Evolutionary conservation across 2,888 invertebrate species (phyloP), one percentile per base, ranked within the genome.

Genomic region (Disparrhopalites patrizii): DNA sequence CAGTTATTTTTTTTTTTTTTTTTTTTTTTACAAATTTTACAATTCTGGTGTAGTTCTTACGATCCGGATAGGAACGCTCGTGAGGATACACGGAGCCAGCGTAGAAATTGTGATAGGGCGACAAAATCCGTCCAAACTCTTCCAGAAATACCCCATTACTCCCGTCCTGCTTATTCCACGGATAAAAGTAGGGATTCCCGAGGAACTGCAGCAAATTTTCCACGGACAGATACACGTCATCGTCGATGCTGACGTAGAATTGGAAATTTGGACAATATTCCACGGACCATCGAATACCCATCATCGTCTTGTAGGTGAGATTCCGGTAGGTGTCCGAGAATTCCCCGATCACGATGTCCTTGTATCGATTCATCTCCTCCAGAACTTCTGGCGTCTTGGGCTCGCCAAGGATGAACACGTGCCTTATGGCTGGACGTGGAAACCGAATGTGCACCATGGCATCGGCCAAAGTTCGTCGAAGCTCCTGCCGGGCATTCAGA

Each of bases 301-400:
- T 4, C 51, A 51, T 51, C 20, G 51, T 51, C 23, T 51, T 51
- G 51, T 27, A 18, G 7, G 51, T 51, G 10, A 51, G 51, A 51
- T 51, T 51, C 25, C 25, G 27, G 23, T 51, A 51, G 5, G 23
- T 23, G 18, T 51, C 51, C n/a, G 25, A 4, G 25, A 27, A 51
- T 20, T 51, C 51, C 13, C 51, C 51, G 25, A 27, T 15, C 7
- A 20, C 3, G 5, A 51, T 3, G 27, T 51, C 51, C 3, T 23
- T 4, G 25, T 51, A 27, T 15, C 36, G 36, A 36, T 10, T 36
- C 15, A 10, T 36, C 36, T 36, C 36, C 7, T 36, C 36, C 7
- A 36, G 36, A 10, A 10, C 8, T 7, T 36, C 36, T 36, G 36
- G 7, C 36, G 36, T 36, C 15, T 36, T 36, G 8, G n/a, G 5